Evolutionary conservation across 2,113 vertebrate species (phyloP).

Genomic region (Bucco capensis): DNA sequence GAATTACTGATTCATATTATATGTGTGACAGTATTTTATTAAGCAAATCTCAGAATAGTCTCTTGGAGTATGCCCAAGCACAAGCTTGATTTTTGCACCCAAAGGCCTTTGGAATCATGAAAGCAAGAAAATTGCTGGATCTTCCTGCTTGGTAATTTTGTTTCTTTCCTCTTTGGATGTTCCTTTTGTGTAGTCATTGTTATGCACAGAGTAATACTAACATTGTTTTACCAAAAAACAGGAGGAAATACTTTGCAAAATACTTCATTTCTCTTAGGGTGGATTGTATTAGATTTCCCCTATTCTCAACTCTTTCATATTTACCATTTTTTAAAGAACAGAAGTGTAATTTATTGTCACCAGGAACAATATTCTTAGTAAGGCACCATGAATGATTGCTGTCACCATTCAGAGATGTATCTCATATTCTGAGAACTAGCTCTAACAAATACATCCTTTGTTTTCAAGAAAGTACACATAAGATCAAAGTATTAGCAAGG

Average conservation of each 20-base stretch:
- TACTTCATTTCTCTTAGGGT: neutral
- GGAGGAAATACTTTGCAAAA: neutral
- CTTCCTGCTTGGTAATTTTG: neutral
- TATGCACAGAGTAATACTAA: neutral
- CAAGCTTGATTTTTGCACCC: neutral
- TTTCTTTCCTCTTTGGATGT: neutral
- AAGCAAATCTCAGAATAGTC: neutral
- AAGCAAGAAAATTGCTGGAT: neutral
- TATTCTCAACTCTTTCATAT: neutral
- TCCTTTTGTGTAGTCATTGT: neutral
- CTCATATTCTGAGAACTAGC: neutral
- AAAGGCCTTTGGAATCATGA: neutral
- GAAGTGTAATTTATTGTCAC: neutral
- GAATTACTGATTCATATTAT: neutral
- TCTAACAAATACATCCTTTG: neutral
- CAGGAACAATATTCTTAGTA: neutral
- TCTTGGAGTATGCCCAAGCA: neutral
- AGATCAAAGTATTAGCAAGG: conserved; percentile 1
- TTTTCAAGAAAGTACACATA: neutral
- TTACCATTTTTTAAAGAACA: neutral
- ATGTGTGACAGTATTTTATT: neutral
- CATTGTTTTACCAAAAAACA: neutral
- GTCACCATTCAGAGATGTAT: neutral
- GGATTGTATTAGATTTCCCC: neutral
- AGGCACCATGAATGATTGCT: neutral